Base-by-base conservation (phyloP, 1,140 invertebrate species). In the Drosophila micromelanica region DNA sequence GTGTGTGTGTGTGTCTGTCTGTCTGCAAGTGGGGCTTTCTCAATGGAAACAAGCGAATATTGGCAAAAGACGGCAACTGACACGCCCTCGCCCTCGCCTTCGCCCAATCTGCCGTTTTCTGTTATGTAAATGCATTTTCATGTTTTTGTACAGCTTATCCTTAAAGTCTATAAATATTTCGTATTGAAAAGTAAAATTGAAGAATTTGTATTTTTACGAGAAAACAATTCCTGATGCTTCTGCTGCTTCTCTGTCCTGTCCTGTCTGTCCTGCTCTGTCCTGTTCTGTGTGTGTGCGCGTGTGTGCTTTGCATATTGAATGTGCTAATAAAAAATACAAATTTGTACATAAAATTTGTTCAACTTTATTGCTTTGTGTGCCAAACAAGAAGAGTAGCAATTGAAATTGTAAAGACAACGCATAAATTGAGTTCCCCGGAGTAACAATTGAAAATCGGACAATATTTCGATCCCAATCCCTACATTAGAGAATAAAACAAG, bases 81-180 rank as follows among this genome's bases (percentile, higher is more conserved):
- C 20, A 54, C 57, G 79, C 71, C 68, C 64, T 37, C 62, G 32
- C 48, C 30, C 8, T 35, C 9, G 27, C 67, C 13, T 32, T 9
- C 23, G 38, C 61, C 11, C 11, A 12, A 51, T 37, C 51, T 40
- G 5, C 8, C 52, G 8, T 13, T 35, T 38, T 49, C 45, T 79
- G 75, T 78, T 89, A 87, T 89, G 84, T 87, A 87, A 87, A 87
- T 87, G 84, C 84, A 87, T 87, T 87, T 89, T 82, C 84, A 89
- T 87, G 84, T 87, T 89, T 59, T 67, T 77, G 69, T 57, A 59
- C 52, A 75, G 84, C 84, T 87, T 87, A 87, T 87, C 84, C 84
- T 87, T 79, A 84, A 87, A 87, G 84, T 79, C 84, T 84, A 89
- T 87, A 87, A 87, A 89, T 89, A 87, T 76, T 72, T 82, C 63